Base-by-base conservation (phyloP, 2,888 invertebrate species). In the Dusona sp. region DNA sequence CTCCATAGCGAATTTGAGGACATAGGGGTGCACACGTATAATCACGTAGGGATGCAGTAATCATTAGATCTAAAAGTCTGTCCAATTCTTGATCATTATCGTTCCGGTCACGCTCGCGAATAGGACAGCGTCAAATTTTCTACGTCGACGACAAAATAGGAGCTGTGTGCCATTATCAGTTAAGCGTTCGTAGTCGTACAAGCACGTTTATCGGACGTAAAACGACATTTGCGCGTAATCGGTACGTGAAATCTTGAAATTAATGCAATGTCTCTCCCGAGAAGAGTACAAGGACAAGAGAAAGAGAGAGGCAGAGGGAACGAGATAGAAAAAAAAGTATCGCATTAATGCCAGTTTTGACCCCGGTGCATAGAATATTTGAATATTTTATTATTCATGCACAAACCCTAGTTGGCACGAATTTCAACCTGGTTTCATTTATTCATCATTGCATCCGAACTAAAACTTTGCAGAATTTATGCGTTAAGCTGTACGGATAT, bases 381-480 rank as follows among this genome's bases (percentile, higher is more conserved):
- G 6, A 85, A 85, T 85, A 85, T 78, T 82, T 68, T 65, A 85
- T 78, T 82, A 82, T 82, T 82, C 85, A 68, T 81, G 68, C 81
- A 42, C 61, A 79, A 36, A 36, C 36, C 36, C 13, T 25, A 29
- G 42, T 36, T 67, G 78, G 54, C 36, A 13, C 54, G 61, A 70
- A 74, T 29, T 70, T 68, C 19, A 48, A 42, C 25, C 45, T 36
- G 25, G 16, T 72, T 64, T 72, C 45, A 72, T 64, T 79, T 64
- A 54, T 54, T 38, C 54, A 36, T 67, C 51, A 38, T 36, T 78
- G 25, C 25, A 54, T 51, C 19, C n/a, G 19, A 29, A 19, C 29
- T 75, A 6, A 29, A 75, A 64, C 9, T 64, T 33, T 4, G 42
- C 42, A 61, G 9, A 16, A 73, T 36, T 7, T 11, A 54, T 54